Evolutionary conservation across 2,113 vertebrate genomes (phyloP), one percentile per base, ranked within the genome.

Genomic region (Catharus bicknelli): DNA sequence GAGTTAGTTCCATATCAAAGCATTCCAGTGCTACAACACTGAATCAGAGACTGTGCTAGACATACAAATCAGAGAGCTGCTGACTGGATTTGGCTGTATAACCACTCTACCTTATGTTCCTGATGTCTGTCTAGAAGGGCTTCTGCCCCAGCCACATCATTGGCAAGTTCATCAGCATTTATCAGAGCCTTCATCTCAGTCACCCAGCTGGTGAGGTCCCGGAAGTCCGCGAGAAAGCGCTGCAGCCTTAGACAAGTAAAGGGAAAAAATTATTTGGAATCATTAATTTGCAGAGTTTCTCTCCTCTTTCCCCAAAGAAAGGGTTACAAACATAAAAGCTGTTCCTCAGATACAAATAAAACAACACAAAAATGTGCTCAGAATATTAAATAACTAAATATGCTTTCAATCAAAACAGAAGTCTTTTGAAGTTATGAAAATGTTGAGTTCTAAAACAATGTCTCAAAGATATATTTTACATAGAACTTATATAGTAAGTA

Each of bases 141-240:
- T 97, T 99, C 99, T 1, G 99, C 99, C 75, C 99, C 99, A 7
- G 99, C 99, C 86, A 99, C 99, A 0, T 99, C 99, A 27, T 99
- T 99, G 90, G 99, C 99, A 64, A 99, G 98, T 53, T 99, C 99
- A 12, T 99, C 99, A 19, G 99, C 99, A 36, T 99, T 99, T 92
- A 99, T 99, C 78, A 99, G 98, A 73, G 99, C 99, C 96, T 99
- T 99, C 99, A 99, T 99, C 96, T 99, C 99, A 0, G 99, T 99
- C 86, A 99, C 99, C 99, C 99, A 99, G 98, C 99, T 99, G 58
- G 99, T 99, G 86, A 99, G 98, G 96, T 99, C 99, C 42, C 99
- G 98, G 95, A 99, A 99, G 96, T 99, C 99, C 0, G 99, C 99
- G 2, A 99, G 99, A 94, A 99, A 99, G 34, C 99, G 99, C 95